Evolutionary conservation across 2,797 vertebrate species (phyloP).

Genomic region (Lepus oiostolus): DNA sequence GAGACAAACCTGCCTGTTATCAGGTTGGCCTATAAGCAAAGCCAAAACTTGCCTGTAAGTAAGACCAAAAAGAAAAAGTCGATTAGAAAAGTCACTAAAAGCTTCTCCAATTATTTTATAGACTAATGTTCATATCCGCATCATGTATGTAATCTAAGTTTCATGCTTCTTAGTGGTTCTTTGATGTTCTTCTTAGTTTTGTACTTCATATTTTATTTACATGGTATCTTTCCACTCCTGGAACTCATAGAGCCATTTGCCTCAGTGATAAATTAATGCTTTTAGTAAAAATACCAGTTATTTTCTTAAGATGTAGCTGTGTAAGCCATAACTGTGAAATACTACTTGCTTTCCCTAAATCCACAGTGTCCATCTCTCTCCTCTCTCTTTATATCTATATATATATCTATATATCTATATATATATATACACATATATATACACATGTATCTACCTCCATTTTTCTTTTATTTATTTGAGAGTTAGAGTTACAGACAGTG

Average conservation of each 20-base stretch:
- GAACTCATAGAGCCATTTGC: not conserved
- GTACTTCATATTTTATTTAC: conserved; percentile 20
- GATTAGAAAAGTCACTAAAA: not conserved
- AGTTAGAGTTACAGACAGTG: too few species aligned
- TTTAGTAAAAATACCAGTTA: not conserved
- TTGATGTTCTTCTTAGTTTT: conserved; percentile 20
- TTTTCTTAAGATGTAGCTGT: not conserved
- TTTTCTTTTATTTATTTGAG: too few species aligned
- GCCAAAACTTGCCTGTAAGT: not conserved
- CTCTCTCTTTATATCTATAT: too few species aligned
- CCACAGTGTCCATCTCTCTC: not conserved
- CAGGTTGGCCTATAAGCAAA: not conserved
- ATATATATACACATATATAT: too few species aligned
- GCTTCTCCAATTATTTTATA: not conserved
- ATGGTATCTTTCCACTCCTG: not conserved
- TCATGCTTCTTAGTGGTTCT: not conserved
- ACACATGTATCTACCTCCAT: too few species aligned
- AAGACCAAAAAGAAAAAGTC: not conserved
- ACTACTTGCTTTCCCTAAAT: not conserved
- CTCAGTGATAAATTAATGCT: not conserved
- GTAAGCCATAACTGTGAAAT: not conserved
- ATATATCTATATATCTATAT: too few species aligned
- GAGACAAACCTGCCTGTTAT: not conserved
- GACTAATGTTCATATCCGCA: not conserved
- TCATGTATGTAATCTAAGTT: not conserved